Evolutionary conservation across 2,888 invertebrate genomes (phyloP), one percentile per base, ranked within the genome.

Genomic region (Cerceris ruficornis): DNA sequence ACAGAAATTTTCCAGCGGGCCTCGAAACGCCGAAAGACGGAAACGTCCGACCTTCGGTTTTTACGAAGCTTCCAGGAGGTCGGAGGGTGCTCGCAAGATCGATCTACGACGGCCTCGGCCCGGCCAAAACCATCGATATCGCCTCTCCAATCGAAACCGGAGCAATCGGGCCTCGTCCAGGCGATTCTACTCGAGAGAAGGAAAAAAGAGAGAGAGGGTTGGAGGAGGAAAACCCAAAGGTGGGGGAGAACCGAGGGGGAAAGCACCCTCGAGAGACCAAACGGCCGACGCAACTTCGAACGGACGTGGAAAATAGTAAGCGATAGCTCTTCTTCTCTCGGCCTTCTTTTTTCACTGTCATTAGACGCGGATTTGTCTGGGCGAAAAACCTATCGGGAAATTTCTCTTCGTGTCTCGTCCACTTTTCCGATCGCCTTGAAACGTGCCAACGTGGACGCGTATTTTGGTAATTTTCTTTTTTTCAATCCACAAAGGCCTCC

Each of bases 61-160:
- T 68, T 46, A 6, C 57, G 50, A 28, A 49, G 42, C 17, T 14
- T 54, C 8, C 39, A 42, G 13, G 59, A 74, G 66, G 60, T 54
- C 60, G 77, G 73, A 69, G 68, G 61, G 46, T 66, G 59, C 66
- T 61, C 76, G 80, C 76, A 83, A 42, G 74, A 84, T 86, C 84
- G 85, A 86, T 87, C 78, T 75, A 79, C 77, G 75, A 58, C 77
- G 81, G 46, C 70, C 70, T 72, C 69, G 67, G 58, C 77, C 80
- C 61, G 68, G 69, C 62, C 74, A 69, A 84, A 75, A 75, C 75
- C 81, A 76, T 83, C 85, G 85, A 84, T 81, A 75, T 70, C 73
- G 57, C 59, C 74, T 72, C 46, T 55, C 68, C 74, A 73, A 77
- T 80, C 76, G 69, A 73, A 83, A 80, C 57, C 71, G 61, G 54